A percentile compares a stretch with the other conserved stretches of the same genome.
phyloP scores from a whole-genome alignment of 2,113 vertebrate species.

The Phrynosoma platyrhinos region DNA sequence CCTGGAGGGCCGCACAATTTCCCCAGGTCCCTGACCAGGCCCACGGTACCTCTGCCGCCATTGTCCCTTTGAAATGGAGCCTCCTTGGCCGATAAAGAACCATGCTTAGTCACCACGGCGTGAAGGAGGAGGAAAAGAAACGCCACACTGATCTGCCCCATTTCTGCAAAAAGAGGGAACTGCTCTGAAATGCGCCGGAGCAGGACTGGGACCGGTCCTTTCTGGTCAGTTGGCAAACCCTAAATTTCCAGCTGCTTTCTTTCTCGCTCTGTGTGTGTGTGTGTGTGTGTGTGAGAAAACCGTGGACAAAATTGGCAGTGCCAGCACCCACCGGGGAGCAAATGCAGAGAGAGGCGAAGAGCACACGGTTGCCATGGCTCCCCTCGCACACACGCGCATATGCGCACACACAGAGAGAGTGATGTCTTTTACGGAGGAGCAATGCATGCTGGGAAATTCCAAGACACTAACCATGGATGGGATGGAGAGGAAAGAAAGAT shows the following conservation, averaged over 20 bases:
- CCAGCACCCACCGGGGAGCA: background rate
- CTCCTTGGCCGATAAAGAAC: too few species aligned
- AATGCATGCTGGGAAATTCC: background rate
- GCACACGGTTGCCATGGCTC: conserved; percentile 68
- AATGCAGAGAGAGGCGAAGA: rapidly evolving
- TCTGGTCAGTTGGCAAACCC: background rate
- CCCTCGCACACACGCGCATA: background rate
- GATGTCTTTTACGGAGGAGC: conserved; percentile 35
- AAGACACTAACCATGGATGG: too few species aligned
- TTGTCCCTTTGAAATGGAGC: background rate
- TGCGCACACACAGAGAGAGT: background rate
- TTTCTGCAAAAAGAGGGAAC: too few species aligned
- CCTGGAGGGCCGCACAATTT: too few species aligned
- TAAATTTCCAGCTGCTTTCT: background rate
- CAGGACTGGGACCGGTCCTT: too few species aligned
- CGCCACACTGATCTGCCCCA: too few species aligned
- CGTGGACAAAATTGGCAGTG: too few species aligned
- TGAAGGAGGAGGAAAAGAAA: too few species aligned
- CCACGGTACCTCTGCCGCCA: background rate
- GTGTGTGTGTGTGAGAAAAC: too few species aligned
- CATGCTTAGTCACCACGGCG: background rate
- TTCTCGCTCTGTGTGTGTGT: too few species aligned
- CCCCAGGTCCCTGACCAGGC: too few species aligned
- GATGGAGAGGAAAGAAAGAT: background rate
- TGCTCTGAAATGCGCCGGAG: background rate